Evolutionary conservation across 64 coral and sea anemone species (phyloP), one percentile per base, ranked within the genome.

Genomic region (Exaiptasia diaphana): DNA sequence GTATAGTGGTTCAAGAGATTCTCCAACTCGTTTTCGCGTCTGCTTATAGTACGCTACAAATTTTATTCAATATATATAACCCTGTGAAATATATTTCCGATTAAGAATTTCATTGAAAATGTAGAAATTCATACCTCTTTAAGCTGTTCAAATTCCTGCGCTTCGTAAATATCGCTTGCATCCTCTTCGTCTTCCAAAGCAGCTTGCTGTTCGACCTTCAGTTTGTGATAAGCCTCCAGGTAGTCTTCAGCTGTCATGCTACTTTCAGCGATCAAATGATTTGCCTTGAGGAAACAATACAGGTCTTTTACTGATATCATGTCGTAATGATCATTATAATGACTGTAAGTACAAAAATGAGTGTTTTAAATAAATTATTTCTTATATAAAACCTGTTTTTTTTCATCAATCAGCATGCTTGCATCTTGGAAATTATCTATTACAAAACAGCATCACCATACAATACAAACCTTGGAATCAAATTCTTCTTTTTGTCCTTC

Each of bases 401-500:
- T n/a, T n/a, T n/a, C n/a, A n/a, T n/a, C n/a, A n/a, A n/a, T n/a
- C n/a, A n/a, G n/a, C n/a, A n/a, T n/a, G n/a, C n/a, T n/a, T n/a
- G n/a, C n/a, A n/a, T n/a, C n/a, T n/a, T n/a, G n/a, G n/a, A n/a
- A n/a, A n/a, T n/a, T n/a, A n/a, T n/a, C n/a, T n/a, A n/a, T n/a
- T n/a, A n/a, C n/a, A n/a, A n/a, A n/a, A n/a, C n/a, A n/a, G n/a
- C n/a, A n/a, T n/a, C n/a, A n/a, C n/a, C n/a, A n/a, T n/a, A n/a
- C n/a, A n/a, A 42, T 48, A 34, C 70, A 61, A 29, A 85, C 91
- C 81, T 77, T 95, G 41, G 80, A 73, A 26, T 95, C 54, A 64
- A 95, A 95, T 30, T 95, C 91, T 56, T 95, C 91, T 41, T 80
- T 95, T 25, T 95, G 70, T 13, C 57, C 79, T 36, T 82, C 91